Percentiles rank a stretch among this genome's conserved stretches.
Conservation (phyloP, 2,113 vertebrate genomes). For the Labeo rohita region DNA sequence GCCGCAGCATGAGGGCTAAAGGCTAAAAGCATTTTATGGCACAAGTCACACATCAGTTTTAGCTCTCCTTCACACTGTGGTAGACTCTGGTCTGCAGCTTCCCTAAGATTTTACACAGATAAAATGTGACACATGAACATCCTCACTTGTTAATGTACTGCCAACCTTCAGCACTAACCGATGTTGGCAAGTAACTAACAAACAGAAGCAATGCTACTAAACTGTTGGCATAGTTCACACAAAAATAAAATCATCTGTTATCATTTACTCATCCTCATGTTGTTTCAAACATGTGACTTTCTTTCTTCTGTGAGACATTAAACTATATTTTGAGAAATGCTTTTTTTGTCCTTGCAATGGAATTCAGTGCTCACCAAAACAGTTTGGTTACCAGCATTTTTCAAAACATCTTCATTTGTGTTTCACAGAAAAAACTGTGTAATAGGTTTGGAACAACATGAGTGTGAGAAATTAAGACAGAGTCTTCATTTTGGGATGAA, state of each 20-base stretch:
- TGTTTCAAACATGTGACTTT: neutral
- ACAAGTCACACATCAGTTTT: constrained; percentile 8
- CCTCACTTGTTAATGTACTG: constrained; percentile 15
- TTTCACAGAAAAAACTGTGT: neutral
- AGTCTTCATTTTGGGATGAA: neutral
- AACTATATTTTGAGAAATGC: neutral
- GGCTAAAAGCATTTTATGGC: constrained; percentile 7
- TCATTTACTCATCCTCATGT: neutral
- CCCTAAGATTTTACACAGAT: constrained; percentile 38
- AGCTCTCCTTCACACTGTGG: constrained; percentile 37
- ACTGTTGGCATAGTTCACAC: neutral
- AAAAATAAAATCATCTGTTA: neutral
- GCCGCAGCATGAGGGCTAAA: neutral
- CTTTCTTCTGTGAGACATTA: neutral
- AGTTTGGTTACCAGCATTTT: neutral
- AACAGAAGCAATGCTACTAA: neutral
- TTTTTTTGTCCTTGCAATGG: neutral
- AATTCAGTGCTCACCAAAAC: neutral
- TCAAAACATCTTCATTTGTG: neutral
- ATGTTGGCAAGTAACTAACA: constrained; percentile 18
- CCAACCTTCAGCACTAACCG: neutral
- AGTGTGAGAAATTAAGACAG: neutral
- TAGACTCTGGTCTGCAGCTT: constrained; percentile 22
- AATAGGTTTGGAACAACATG: neutral
- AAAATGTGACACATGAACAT: constrained; percentile 33